Evolutionary conservation across 2,888 invertebrate genomes (phyloP).

Genomic region (Melinaea menophilus): DNA sequence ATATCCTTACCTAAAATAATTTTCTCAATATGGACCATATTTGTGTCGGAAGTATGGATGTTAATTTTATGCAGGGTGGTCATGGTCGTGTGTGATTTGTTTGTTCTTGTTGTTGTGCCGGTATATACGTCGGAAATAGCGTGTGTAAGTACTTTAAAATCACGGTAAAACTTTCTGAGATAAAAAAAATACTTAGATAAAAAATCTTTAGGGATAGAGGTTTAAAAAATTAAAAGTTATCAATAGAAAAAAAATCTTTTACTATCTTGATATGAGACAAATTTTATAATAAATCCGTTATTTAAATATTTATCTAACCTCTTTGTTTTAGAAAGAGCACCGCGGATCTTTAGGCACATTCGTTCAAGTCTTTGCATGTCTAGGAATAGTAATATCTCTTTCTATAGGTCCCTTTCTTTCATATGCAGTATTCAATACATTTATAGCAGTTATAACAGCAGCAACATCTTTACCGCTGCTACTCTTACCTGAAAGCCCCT

Average conservation of each 20-base stretch:
- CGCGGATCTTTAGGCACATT: constrained; percentile 58
- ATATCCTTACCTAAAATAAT: constrained; percentile 46
- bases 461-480: constrained; percentile 46
- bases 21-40: constrained; percentile 40
- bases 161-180: constrained; percentile 8
- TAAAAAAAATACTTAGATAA: constrained; percentile 53
- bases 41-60: constrained; percentile 48
- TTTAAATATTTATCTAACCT: neutral
- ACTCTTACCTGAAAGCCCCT: constrained; percentile 57
- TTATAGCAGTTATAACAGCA: constrained; percentile 38
- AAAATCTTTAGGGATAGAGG: constrained; percentile 37
- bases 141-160: constrained; percentile 37
- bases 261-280: neutral
- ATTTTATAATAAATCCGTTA: neutral
- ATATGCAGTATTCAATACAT: constrained; percentile 45
- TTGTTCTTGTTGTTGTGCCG: neutral
- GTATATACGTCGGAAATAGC: constrained; percentile 1
- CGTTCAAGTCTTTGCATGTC: constrained; percentile 54
- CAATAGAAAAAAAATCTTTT: neutral
- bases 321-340: constrained; percentile 54
- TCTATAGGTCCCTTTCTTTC: constrained; percentile 58
- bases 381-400: constrained; percentile 53
- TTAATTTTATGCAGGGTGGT: constrained; percentile 41
- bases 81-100: constrained; percentile 39
- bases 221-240: neutral